Percentiles rank a stretch among this genome's conserved stretches.
These are phyloP conservation scores for Dastarcus helophoroides DNA, from an alignment of 2,888 invertebrate genomes.

Conservation along the genomic window DNA sequence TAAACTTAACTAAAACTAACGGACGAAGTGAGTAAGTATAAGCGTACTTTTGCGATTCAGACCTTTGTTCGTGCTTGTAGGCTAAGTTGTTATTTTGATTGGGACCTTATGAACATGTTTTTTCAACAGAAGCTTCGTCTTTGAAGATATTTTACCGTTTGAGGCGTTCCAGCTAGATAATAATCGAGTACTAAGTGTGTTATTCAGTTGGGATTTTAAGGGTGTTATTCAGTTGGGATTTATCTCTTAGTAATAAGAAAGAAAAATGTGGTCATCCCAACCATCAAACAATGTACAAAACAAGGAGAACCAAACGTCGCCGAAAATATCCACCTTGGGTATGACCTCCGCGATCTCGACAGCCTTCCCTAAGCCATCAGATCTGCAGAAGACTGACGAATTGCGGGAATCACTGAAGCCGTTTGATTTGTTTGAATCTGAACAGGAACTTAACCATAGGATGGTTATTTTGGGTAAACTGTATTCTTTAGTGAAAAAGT, in stretches of 20 bases:
- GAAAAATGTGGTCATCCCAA: slow-evolving; percentile 21
- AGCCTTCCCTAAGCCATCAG: slow-evolving; percentile 70
- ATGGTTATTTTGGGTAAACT: slow-evolving; percentile 76
- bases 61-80: too few relatives aligned
- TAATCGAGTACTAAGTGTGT: too few relatives aligned
- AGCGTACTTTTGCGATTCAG: too few relatives aligned
- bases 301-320: slow-evolving; percentile 28
- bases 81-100: too few relatives aligned
- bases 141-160: too few relatives aligned
- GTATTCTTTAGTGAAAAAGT: slow-evolving; percentile 82
- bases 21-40: too few relatives aligned
- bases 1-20: too few relatives aligned
- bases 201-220: too few relatives aligned
- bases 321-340: slow-evolving; percentile 59
- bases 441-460: slow-evolving; percentile 80
- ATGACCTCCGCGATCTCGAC: slow-evolving; percentile 92
- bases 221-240: too few relatives aligned
- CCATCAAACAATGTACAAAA: slow-evolving; percentile 19
- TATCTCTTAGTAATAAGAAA: background rate
- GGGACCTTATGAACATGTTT: too few relatives aligned
- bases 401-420: slow-evolving; percentile 69
- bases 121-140: too few relatives aligned
- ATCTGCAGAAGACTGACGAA: slow-evolving; percentile 62
- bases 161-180: too few relatives aligned
- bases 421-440: slow-evolving; percentile 82